Percentiles rank a stretch among this genome's conserved stretches.
phyloP scores from a whole-genome alignment of 2,113 vertebrate species.

The Paracanthobrama guichenoti region DNA sequence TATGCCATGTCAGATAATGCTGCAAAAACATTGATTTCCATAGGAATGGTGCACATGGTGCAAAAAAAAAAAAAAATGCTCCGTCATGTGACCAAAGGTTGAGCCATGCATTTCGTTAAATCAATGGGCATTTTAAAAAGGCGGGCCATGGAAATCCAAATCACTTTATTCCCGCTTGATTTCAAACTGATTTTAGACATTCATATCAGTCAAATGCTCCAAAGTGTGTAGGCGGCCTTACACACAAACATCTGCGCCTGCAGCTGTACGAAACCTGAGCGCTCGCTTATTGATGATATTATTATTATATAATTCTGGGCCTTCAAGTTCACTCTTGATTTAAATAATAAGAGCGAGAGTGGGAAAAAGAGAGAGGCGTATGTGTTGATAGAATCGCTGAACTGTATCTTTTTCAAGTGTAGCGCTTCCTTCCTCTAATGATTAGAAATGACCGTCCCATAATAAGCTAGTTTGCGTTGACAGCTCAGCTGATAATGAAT shows the following conservation, averaged over 20 bases:
- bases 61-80: not conserved
- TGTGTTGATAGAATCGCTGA: not conserved
- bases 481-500: not conserved
- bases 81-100: not conserved
- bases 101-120: not conserved
- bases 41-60: no score
- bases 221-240: not conserved
- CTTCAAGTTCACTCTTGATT: conserved; percentile 13
- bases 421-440: not conserved
- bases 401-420: conserved; percentile 17
- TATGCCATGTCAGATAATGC: no score
- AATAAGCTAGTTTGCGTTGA: not conserved
- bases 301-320: conserved; percentile 8
- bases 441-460: conserved; percentile 8
- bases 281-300: not conserved
- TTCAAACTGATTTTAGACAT: conserved; percentile 1
- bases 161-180: not conserved
- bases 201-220: not conserved
- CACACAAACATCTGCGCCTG: not conserved
- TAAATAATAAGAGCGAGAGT: not conserved
- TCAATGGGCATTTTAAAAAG: not conserved
- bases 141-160: not conserved
- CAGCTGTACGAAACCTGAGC: not conserved
- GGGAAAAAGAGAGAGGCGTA: not conserved
- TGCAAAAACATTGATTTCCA: no score